Percentiles rank a stretch among this genome's conserved stretches.
These are phyloP conservation scores for Diachrysia chrysitis DNA, from an alignment of 2,888 invertebrate genomes.

Conservation along the genomic window DNA sequence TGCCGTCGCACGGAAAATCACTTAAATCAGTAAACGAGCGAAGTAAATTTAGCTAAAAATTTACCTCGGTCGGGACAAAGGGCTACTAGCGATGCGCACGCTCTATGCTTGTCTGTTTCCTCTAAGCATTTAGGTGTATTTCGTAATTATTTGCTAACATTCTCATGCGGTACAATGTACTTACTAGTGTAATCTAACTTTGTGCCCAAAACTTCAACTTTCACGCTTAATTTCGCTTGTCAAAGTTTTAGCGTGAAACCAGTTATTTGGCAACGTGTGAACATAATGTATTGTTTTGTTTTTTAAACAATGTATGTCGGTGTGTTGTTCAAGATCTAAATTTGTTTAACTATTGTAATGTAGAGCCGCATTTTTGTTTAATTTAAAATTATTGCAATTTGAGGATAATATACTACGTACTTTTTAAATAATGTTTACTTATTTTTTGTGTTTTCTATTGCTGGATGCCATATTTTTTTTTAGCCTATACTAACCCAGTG, in stretches of 20 bases:
- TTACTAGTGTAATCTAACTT: slow-evolving; percentile 58
- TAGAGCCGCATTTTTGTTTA: slow-evolving; percentile 15
- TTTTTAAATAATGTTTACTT: too few species aligned
- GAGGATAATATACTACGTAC: too few species aligned
- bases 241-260: slow-evolving; percentile 55
- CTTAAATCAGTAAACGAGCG: too few species aligned
- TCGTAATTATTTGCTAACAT: neutral
- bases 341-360: slow-evolving; percentile 28
- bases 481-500: too few species aligned
- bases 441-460: too few species aligned
- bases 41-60: too few species aligned
- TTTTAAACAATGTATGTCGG: slow-evolving; percentile 24
- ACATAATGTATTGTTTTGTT: slow-evolving; percentile 52
- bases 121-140: neutral
- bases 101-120: too few species aligned
- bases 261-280: slow-evolving; percentile 59
- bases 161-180: neutral
- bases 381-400: neutral
- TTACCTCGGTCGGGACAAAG: too few species aligned
- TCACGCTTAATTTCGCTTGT: slow-evolving; percentile 69
- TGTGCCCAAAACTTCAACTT: slow-evolving; percentile 59
- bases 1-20: too few species aligned
- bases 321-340: slow-evolving; percentile 22
- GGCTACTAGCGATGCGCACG: too few species aligned
- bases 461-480: neutral